Evolutionary conservation across 1,140 invertebrate genomes (phyloP).

Genomic region (Drosophila varians): DNA sequence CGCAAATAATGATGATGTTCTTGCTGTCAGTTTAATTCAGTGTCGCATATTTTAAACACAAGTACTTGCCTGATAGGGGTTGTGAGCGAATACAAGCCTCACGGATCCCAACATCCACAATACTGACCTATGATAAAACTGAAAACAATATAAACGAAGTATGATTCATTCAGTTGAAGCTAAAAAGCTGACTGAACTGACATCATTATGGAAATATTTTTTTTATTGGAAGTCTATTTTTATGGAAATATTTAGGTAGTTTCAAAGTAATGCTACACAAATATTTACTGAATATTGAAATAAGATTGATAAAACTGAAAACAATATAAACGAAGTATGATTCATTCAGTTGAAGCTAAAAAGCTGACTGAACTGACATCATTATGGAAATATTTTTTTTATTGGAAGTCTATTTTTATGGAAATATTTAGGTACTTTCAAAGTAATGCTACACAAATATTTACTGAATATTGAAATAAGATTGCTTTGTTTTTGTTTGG

Average conservation of each 20-base stretch:
- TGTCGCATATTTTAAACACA: constrained; percentile 32
- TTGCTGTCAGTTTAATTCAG: constrained; percentile 33
- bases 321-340: constrained; percentile 1
- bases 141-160: neutral
- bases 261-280: too few relatives aligned
- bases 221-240: too few relatives aligned
- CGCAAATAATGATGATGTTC: constrained; percentile 33
- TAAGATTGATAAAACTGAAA: constrained; percentile 28
- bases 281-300: too few relatives aligned
- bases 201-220: constrained; percentile 29
- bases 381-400: constrained; percentile 28
- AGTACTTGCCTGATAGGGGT: constrained; percentile 6
- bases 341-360: constrained; percentile 13
- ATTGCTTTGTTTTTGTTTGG: constrained; percentile 8
- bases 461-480: constrained; percentile 9
- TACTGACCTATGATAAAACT: constrained; percentile 42
- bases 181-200: constrained; percentile 19
- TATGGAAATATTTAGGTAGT: too few relatives aligned
- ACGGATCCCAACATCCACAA: constrained; percentile 8
- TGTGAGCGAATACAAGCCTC: neutral
- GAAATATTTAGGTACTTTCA: too few relatives aligned
- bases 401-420: constrained; percentile 6
- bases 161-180: constrained; percentile 18
- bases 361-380: constrained; percentile 24
- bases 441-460: constrained; percentile 24